These are phyloP conservation scores for Alcis repandata DNA, from an alignment of 2,888 invertebrate species.

Conservation along the genomic window DNA sequence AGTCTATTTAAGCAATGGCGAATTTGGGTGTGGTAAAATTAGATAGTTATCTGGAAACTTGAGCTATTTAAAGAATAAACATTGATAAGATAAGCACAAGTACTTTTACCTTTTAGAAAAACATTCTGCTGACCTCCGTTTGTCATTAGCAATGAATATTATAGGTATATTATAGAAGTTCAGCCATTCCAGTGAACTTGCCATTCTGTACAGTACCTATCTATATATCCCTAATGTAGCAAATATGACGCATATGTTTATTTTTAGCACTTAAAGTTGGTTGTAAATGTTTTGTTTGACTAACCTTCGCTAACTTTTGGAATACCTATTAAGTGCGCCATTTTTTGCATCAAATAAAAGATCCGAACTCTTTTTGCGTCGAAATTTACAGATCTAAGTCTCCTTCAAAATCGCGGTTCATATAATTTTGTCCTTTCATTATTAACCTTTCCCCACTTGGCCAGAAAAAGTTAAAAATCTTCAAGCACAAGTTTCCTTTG, in stretches of 20 bases:
- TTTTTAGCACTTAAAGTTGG: slow-evolving; percentile 10
- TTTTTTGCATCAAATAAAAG: no score
- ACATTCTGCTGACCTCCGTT: slow-evolving; percentile 6
- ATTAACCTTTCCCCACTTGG: no score
- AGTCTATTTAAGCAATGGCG: background rate
- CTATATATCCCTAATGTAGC: slow-evolving; percentile 1
- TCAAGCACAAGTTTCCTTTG: no score
- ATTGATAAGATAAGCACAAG: slow-evolving; percentile 7
- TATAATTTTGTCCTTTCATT: no score
- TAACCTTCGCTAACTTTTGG: slow-evolving; percentile 1
- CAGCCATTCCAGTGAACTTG: background rate
- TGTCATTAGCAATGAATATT: slow-evolving; percentile 1
- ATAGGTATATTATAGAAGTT: slow-evolving; percentile 1
- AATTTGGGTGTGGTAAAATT: background rate
- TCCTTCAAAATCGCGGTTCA: no score
- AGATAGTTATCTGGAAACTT: background rate
- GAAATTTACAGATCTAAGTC: no score
- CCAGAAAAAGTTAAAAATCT: no score
- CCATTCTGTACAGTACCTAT: background rate
- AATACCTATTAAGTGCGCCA: background rate
- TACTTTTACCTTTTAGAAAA: background rate
- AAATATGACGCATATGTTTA: slow-evolving; percentile 8
- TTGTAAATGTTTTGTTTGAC: slow-evolving; percentile 3
- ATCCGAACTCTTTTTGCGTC: no score
- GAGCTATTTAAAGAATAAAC: slow-evolving; percentile 1